Percentiles rank a stretch among this genome's conserved stretches.
phyloP scores from a whole-genome alignment of 2,113 vertebrate species.

The Trinectes maculatus region DNA sequence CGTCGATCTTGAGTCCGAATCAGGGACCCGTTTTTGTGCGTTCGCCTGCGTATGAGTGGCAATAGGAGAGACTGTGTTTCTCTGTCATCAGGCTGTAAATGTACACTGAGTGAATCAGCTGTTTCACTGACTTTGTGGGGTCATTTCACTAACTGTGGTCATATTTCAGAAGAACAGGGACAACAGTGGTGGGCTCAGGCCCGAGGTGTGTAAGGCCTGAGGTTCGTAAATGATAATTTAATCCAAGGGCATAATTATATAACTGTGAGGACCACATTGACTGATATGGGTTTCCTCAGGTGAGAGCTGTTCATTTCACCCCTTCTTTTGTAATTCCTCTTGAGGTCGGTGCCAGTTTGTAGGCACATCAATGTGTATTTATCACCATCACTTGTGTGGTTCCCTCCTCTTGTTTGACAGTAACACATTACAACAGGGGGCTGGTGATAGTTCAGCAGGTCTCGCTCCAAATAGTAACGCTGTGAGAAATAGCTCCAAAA shows the following conservation, averaged over 20 bases:
- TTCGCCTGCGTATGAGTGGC: slow-evolving; percentile 7
- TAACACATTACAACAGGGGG: slow-evolving; percentile 32
- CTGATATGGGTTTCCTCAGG: slow-evolving; percentile 5
- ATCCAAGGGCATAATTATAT: too few relatives aligned
- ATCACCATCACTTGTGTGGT: slow-evolving; percentile 18
- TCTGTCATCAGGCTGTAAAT: slow-evolving; percentile 34
- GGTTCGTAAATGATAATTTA: neutral
- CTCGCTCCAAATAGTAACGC: slow-evolving; percentile 18
- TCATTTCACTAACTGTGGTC: slow-evolving; percentile 41
- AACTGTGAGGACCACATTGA: slow-evolving; percentile 10
- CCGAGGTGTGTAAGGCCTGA: slow-evolving; percentile 23
- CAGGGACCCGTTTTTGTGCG: slow-evolving; percentile 73
- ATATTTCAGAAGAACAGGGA: slow-evolving; percentile 39
- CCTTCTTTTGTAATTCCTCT: slow-evolving; percentile 15
- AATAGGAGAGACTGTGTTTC: slow-evolving; percentile 23
- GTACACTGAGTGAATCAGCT: slow-evolving; percentile 10
- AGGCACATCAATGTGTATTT: slow-evolving; percentile 36
- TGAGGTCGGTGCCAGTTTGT: slow-evolving; percentile 21
- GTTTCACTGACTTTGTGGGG: slow-evolving; percentile 28
- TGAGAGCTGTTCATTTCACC: slow-evolving; percentile 6
- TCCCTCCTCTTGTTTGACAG: slow-evolving; percentile 24
- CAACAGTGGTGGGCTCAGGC: slow-evolving; percentile 23
- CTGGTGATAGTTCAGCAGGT: slow-evolving; percentile 19
- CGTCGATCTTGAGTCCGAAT: slow-evolving; percentile 73
- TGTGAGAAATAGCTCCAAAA: slow-evolving; percentile 8